These are phyloP conservation scores for Paedocypris micromegethes DNA, from an alignment of 2,797 vertebrate genomes.

Conservation along the genomic window DNA sequence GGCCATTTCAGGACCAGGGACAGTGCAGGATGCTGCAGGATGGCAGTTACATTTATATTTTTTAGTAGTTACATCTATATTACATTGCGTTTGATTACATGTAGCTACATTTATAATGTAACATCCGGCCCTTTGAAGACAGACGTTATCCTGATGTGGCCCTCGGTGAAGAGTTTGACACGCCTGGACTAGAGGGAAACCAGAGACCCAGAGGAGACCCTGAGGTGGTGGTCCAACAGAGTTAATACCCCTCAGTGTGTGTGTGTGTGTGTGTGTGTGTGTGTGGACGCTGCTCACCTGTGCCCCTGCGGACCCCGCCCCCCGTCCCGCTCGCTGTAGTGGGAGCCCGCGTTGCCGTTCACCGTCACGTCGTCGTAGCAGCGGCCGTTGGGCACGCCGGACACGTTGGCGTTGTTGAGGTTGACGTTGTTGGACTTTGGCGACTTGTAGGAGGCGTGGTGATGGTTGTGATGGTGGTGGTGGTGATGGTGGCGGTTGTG, in stretches of 20 bases:
- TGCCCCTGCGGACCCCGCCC: slow-evolving; percentile 78
- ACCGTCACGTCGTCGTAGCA: slow-evolving; percentile 77
- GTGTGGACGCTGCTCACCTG: slow-evolving; percentile 72
- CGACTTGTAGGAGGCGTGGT: slow-evolving; percentile 78
- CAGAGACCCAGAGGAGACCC: too few species aligned
- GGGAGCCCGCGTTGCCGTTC: slow-evolving; percentile 74
- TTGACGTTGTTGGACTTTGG: slow-evolving; percentile 98
- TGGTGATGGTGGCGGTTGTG: slow-evolving; percentile 86
- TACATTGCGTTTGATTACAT: too few species aligned
- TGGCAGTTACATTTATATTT: too few species aligned
- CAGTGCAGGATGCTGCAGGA: too few species aligned
- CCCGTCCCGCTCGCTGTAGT: slow-evolving; percentile 77
- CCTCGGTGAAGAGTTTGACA: too few species aligned
- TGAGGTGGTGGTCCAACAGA: too few species aligned
- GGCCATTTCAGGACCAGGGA: too few species aligned
- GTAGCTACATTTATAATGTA: too few species aligned
- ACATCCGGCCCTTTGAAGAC: too few species aligned
- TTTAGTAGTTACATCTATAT: too few species aligned
- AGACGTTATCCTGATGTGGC: too few species aligned
- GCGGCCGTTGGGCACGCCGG: slow-evolving; percentile 83
- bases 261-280: slow-evolving; percentile 12
- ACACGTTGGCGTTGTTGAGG: slow-evolving; percentile 97
- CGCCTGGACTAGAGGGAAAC: too few species aligned
- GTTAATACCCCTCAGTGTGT: not conserved
- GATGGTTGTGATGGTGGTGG: slow-evolving; percentile 58